Conservation (phyloP, 1,140 invertebrate genomes). For the Brachionus sp. region DNA sequence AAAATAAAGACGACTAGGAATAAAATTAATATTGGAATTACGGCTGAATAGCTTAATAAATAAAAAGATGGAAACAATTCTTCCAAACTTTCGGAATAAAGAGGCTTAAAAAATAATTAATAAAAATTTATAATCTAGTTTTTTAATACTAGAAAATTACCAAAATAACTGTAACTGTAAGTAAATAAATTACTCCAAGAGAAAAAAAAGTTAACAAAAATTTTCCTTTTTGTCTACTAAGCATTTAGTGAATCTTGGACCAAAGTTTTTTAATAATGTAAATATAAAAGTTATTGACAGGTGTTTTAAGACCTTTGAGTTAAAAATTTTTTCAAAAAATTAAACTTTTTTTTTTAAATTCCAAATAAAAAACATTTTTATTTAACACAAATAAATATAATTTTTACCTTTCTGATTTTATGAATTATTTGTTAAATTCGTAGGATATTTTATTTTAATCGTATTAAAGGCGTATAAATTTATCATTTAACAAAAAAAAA, state of each 20-base stretch:
- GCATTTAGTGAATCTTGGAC: not conserved
- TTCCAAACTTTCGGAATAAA: constrained; percentile 16
- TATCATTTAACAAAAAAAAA: constrained; percentile 4
- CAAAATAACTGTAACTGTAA: not conserved
- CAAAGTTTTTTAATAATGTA: not conserved
- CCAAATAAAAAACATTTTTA: constrained; percentile 7
- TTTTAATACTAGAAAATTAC: constrained; percentile 34
- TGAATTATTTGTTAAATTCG: not conserved
- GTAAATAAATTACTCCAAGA: not conserved
- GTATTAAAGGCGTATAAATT: not conserved
- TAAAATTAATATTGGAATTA: not conserved
- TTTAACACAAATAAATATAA: constrained; percentile 16
- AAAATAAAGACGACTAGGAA: not conserved
- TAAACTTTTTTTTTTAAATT: not conserved
- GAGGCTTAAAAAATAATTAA: not conserved
- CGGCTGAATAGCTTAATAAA: not conserved
- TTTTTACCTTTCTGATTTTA: not conserved
- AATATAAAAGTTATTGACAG: not conserved
- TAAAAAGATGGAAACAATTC: constrained; percentile 21
- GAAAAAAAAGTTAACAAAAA: not conserved
- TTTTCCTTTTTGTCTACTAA: not conserved
- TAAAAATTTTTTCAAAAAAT: not conserved
- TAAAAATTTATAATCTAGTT: not conserved
- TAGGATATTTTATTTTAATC: not conserved
- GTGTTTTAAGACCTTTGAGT: not conserved